Percentiles rank a stretch among this genome's conserved stretches.
These are phyloP conservation scores for Triops cancriformis DNA, from an alignment of 1,140 invertebrate genomes.

Conservation along the genomic window DNA sequence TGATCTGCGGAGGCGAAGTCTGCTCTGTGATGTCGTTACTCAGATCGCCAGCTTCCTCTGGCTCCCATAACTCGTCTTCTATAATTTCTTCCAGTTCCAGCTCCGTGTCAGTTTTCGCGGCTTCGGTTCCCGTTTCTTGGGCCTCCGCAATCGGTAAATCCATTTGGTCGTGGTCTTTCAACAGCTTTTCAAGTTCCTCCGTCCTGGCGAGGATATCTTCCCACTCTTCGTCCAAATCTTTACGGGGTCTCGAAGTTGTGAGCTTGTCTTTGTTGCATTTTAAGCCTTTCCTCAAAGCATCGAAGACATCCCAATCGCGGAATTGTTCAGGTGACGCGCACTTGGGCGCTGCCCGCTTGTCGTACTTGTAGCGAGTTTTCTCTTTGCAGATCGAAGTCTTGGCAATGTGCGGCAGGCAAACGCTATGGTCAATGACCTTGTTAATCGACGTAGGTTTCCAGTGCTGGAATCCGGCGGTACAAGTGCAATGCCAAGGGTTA, in stretches of 20 bases:
- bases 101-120: background rate
- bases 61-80: constrained; percentile 9
- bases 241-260: background rate
- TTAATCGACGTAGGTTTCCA: constrained; percentile 49
- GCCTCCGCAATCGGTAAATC: background rate
- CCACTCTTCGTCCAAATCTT: background rate
- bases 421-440: constrained; percentile 35
- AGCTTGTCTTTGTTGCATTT: constrained; percentile 24
- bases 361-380: constrained; percentile 34
- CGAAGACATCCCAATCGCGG: constrained; percentile 52
- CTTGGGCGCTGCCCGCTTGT: constrained; percentile 51
- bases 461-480: constrained; percentile 45
- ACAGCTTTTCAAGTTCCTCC: background rate
- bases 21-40: background rate
- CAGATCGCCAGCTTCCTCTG: background rate
- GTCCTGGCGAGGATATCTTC: background rate
- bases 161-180: background rate
- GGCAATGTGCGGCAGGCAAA: background rate
- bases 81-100: background rate
- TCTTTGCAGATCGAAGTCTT: constrained; percentile 21
- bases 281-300: constrained; percentile 45
- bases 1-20: background rate
- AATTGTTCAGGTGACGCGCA: constrained; percentile 50
- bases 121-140: background rate
- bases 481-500: constrained; percentile 62